A percentile compares a stretch with the other conserved stretches of the same genome.
phyloP scores from a whole-genome alignment of 2,113 vertebrate genomes.

The Hyperopisus bebe region DNA sequence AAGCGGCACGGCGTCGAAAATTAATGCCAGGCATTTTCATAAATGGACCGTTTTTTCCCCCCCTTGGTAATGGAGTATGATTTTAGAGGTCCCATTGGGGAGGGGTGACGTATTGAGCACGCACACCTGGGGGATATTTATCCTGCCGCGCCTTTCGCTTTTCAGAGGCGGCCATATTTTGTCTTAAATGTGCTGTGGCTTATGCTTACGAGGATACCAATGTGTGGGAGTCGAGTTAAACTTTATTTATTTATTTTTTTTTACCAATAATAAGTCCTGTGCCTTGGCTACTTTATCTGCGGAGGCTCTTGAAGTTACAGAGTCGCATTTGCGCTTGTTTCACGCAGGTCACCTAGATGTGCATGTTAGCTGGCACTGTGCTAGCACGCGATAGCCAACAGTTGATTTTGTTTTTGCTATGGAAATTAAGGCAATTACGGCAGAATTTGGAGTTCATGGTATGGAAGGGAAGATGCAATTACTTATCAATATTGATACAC shows the following conservation, averaged over 20 bases:
- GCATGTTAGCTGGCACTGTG: not conserved
- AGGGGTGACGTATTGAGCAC: constrained; percentile 23
- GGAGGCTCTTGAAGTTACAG: not conserved
- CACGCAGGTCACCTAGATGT: not conserved
- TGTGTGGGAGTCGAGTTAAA: not conserved
- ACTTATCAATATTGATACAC: not conserved
- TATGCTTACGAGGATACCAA: not conserved
- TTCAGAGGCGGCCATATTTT: not conserved
- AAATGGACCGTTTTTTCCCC: constrained; percentile 6
- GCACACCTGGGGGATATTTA: constrained; percentile 32
- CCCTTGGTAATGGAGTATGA: constrained; percentile 39
- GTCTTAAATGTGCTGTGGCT: not conserved
- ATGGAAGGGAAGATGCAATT: not conserved
- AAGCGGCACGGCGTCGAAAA: not conserved
- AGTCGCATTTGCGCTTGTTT: not conserved
- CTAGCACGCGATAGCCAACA: not conserved
- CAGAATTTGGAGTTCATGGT: not conserved
- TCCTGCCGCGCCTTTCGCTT: not conserved
- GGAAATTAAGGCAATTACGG: not conserved
- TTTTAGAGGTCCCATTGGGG: constrained; percentile 35
- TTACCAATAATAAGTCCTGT: not conserved
- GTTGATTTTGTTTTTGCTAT: not conserved
- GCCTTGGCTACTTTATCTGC: not conserved
- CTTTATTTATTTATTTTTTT: not conserved
- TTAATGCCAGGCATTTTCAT: not conserved